Percentiles rank a stretch among this genome's conserved stretches.
These are phyloP conservation scores for Rhadina sibilatrix DNA, from an alignment of 2,113 vertebrate species.

Conservation along the genomic window DNA sequence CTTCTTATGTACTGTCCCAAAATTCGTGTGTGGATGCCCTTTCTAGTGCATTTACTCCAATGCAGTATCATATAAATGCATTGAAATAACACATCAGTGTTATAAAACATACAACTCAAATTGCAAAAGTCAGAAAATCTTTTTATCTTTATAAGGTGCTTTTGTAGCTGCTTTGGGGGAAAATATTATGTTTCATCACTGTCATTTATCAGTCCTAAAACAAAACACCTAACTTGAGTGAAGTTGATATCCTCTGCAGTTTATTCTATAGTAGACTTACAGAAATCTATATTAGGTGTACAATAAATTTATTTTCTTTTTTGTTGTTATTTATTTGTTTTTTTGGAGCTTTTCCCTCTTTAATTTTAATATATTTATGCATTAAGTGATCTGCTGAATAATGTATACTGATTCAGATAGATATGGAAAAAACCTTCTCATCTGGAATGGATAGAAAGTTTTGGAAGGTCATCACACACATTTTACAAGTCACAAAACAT, in stretches of 20 bases:
- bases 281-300: neutral
- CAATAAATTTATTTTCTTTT: neutral
- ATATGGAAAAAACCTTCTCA: neutral
- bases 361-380: neutral
- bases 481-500: neutral
- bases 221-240: neutral
- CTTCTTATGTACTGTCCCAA: neutral
- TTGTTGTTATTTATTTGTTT: neutral
- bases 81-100: neutral
- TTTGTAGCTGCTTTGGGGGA: neutral
- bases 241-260: neutral
- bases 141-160: neutral
- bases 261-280: neutral
- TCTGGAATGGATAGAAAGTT: neutral
- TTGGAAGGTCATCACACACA: neutral
- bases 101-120: neutral
- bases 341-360: neutral
- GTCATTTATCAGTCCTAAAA: neutral
- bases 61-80: neutral
- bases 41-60: neutral
- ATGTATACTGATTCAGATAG: neutral
- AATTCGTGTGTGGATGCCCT: neutral
- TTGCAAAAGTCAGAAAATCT: neutral
- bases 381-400: neutral
- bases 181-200: neutral